Evolutionary conservation across 2,888 invertebrate species (phyloP).

Genomic region (Augochlorella aurata): DNA sequence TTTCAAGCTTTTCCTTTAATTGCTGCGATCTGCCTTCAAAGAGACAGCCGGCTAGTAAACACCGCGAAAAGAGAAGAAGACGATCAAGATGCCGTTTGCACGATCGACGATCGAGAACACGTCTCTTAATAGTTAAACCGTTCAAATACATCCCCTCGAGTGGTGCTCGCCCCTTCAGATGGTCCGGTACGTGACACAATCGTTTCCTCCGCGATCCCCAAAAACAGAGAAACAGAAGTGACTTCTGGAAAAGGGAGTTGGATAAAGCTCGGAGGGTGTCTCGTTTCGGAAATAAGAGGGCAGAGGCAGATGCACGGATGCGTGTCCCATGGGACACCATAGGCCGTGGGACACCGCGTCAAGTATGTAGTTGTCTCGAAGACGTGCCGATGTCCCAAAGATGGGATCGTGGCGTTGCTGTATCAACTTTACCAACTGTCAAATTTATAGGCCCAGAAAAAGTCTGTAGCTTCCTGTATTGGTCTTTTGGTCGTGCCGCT

Average conservation of each 20-base stretch:
- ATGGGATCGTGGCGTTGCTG: constrained; percentile 42
- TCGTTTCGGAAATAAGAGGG: constrained; percentile 13
- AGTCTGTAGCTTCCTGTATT: constrained; percentile 37
- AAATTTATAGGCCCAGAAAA: constrained; percentile 37
- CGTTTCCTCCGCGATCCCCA: background rate
- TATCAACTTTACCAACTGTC: constrained; percentile 39
- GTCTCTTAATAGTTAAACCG: background rate
- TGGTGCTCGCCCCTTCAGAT: background rate
- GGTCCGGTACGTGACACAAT: background rate
- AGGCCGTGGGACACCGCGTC: constrained; percentile 22
- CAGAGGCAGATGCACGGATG: constrained; percentile 68
- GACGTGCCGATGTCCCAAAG: constrained; percentile 76
- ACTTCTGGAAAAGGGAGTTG: background rate
- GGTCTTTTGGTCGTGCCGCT: constrained; percentile 42
- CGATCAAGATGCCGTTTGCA: background rate
- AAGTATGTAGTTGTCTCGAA: constrained; percentile 69
- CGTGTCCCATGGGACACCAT: constrained; percentile 53
- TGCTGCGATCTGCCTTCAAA: constrained; percentile 37
- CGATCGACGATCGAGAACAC: background rate
- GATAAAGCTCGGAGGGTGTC: background rate
- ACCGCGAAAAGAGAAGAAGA: background rate
- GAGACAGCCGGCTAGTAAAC: background rate
- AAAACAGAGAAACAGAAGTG: background rate
- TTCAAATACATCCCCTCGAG: background rate
- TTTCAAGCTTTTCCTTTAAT: constrained; percentile 61